A percentile compares a stretch with the other conserved stretches of the same genome.
Conservation (phyloP, 2,113 vertebrate species). For the Aspiorhynchus laticeps region DNA sequence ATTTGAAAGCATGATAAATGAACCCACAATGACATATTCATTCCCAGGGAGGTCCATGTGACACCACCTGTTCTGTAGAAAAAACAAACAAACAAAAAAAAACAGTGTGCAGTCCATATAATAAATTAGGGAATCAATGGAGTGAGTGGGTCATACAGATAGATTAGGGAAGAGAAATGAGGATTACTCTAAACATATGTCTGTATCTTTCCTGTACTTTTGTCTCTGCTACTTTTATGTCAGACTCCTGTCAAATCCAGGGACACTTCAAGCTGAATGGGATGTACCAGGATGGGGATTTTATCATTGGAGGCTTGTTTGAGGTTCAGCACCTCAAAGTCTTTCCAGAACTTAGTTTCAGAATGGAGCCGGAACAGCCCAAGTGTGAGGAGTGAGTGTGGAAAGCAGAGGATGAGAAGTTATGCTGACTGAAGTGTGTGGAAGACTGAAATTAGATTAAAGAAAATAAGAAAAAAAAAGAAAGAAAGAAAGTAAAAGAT, state of each 20-base stretch:
- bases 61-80: not conserved
- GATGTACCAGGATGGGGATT: not conserved
- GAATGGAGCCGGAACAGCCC: conserved; percentile 34
- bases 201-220: not conserved
- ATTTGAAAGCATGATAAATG: not conserved
- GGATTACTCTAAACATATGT: not conserved
- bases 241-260: conserved; percentile 14
- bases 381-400: conserved; percentile 65
- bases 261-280: not conserved
- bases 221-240: not conserved
- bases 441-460: not conserved
- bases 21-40: not conserved
- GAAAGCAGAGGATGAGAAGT: not conserved
- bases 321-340: conserved; percentile 61
- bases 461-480: not conserved
- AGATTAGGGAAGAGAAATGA: not conserved
- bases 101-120: not conserved
- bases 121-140: not conserved
- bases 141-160: not conserved
- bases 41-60: not conserved
- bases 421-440: conserved; percentile 26
- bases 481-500: not conserved
- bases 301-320: conserved; percentile 65
- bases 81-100: not conserved
- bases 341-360: conserved; percentile 52